Evolutionary conservation across 2,888 invertebrate species (phyloP), one percentile per base, ranked within the genome.

Genomic region (Sphaerophoria taeniata): DNA sequence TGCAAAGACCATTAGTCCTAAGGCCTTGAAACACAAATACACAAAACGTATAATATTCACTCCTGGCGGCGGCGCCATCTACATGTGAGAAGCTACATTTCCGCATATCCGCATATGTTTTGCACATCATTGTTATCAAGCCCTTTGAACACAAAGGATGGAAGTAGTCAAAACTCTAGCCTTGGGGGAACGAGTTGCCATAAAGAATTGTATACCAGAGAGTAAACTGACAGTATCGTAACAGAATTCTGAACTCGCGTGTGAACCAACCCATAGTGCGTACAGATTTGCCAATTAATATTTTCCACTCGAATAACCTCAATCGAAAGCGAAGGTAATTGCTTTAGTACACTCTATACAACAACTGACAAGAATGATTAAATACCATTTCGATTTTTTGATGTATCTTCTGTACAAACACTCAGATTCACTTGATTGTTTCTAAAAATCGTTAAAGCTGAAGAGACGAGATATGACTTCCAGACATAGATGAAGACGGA

Each of bases 241-340:
- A 9, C 11, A 36, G 16, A 9, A 61, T 45, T 51, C 55, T 49
- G 69, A 76, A 63, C 69, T 79, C 75, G 84, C 71, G 60, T 79
- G 79, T 55, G 56, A 79, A 65, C 3, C 11, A 9, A 56, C 47
- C 47, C 34, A 49, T 11, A 43, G 36, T 60, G 24, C 60, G 65
- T 69, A 56, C 65, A 71, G 56, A 53, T 60, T 39, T 43, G 49
- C 58, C 65, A 79, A 84, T 79, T 84, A 75, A 84, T 80, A 75
- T 75, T 84, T 75, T 75, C 75, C 67, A 75, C 80, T 71, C 49
- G 67, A 43, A 36, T 67, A 75, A 67, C 84, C 84, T 79, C 71
- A 75, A 75, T 84, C 65, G 75, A 75, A 79, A 80, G 67, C 75
- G 79, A 79, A 84, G 71, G 75, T 84, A 84, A 79, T 84, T 75